phyloP scores from a whole-genome alignment of 92 coral and sea anemone genomes.

The Nematostella vectensis region DNA sequence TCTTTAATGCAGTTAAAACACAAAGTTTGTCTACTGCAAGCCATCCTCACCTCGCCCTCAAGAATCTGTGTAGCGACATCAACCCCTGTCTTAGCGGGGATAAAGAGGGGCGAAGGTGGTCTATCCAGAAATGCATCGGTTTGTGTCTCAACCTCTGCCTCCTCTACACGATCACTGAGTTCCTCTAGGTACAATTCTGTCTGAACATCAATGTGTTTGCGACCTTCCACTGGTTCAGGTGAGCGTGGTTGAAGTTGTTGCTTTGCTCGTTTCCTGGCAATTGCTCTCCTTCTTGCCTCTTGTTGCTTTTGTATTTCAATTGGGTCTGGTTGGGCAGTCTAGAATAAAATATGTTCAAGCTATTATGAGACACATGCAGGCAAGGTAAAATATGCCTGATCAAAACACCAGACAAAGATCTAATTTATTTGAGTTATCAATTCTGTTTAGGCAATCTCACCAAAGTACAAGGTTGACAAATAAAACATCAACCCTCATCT shows the following conservation, averaged over 20 bases:
- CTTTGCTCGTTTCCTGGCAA: constrained; percentile 91
- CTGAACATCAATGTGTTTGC: constrained; percentile 97
- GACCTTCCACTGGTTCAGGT: constrained; percentile 95
- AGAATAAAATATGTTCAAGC: background rate
- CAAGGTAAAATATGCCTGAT: too few relatives aligned
- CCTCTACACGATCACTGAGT: constrained; percentile 93
- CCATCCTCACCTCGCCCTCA: constrained; percentile 93
- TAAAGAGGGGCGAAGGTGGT: constrained; percentile 88
- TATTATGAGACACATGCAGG: too few relatives aligned
- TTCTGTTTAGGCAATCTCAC: too few relatives aligned
- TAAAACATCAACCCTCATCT: too few relatives aligned
- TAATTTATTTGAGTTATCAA: too few relatives aligned
- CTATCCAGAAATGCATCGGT: constrained; percentile 97
- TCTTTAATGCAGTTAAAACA: too few relatives aligned
- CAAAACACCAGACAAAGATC: too few relatives aligned
- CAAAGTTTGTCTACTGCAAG: too few relatives aligned
- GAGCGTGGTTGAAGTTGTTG: constrained; percentile 85
- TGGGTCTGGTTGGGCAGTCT: constrained; percentile 98
- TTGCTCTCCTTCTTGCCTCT: constrained; percentile 90
- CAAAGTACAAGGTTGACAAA: too few relatives aligned
- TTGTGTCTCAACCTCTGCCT: constrained; percentile 97
- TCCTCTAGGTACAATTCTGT: constrained; percentile 94
- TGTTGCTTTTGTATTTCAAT: constrained; percentile 96
- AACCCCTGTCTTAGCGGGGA: constrained; percentile 97
- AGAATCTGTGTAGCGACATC: constrained; percentile 97